These are phyloP conservation scores for Frieseomelitta varia DNA, from an alignment of 1,140 invertebrate genomes.

Conservation along the genomic window DNA sequence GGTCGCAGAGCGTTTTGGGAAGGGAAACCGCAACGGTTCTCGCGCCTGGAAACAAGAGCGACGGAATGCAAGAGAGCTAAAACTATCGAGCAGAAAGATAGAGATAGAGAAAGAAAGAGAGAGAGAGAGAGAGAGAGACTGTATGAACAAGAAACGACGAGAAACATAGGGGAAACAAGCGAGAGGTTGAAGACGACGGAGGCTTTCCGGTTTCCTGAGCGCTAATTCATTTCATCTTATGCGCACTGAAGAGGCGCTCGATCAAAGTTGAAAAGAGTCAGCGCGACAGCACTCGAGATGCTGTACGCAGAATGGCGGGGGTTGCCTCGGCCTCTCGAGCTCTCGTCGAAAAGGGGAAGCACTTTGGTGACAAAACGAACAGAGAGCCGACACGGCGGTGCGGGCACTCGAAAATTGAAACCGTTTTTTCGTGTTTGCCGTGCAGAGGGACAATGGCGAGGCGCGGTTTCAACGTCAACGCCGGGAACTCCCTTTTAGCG, in stretches of 20 bases:
- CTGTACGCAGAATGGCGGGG: slow-evolving; percentile 29
- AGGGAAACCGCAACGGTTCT: slow-evolving; percentile 55
- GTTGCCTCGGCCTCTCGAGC: not conserved
- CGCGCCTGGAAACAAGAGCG: slow-evolving; percentile 37
- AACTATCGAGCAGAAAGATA: not conserved
- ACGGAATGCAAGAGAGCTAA: not conserved
- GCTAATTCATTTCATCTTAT: slow-evolving; percentile 80
- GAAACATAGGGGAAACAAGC: not conserved
- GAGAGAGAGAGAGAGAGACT: too few species aligned
- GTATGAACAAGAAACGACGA: not conserved
- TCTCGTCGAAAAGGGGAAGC: slow-evolving; percentile 34
- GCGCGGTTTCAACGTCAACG: slow-evolving; percentile 57
- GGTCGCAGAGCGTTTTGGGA: slow-evolving; percentile 9
- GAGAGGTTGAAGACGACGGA: slow-evolving; percentile 32
- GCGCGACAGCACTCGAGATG: slow-evolving; percentile 71
- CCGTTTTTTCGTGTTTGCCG: slow-evolving; percentile 70
- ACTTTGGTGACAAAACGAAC: slow-evolving; percentile 39
- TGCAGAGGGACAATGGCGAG: slow-evolving; percentile 49
- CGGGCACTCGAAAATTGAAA: slow-evolving; percentile 76
- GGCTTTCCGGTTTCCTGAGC: slow-evolving; percentile 60
- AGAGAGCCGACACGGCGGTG: slow-evolving; percentile 33
- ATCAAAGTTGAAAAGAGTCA: slow-evolving; percentile 78
- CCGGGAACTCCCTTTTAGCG: not conserved
- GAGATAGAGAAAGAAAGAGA: not conserved
- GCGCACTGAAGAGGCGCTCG: slow-evolving; percentile 79